Base-by-base conservation (phyloP, 2,113 vertebrate species). In the Anser cygnoides region DNA sequence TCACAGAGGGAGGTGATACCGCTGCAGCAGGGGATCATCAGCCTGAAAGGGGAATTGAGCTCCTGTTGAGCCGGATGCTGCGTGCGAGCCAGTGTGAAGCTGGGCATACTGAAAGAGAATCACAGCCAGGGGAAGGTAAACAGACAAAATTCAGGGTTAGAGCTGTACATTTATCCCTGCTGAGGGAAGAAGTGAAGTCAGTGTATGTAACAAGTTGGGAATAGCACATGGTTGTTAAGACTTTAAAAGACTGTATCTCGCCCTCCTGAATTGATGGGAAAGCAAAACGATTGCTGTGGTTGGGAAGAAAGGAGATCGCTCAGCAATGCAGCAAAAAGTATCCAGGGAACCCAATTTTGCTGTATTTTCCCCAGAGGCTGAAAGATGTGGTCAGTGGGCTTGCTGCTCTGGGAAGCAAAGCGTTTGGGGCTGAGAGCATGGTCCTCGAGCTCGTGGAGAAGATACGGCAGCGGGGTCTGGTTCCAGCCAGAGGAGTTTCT, bases 391-490 rank as follows among this genome's bases (percentile, higher is more conserved):
- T 39, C 23, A 44, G 46, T 66, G 76, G 46, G 17, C 67, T 63
- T 7, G 7, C 28, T 1, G 7, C 21, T 61, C 44, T 61, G 73
- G 44, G 20, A 78, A 70, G 11, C 0, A 0, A 62, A 46, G 43
- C 8, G 21, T n/a, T 74, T 31, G 44, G 37, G 58, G 28, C 37
- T 22, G 20, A 54, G 21, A 7, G 18, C 35, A 5, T 7, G 1
- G 41, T 44, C 71, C 84, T 50, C 26, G 21, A 46, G 90, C 35
- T 25, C 0, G 0, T 14, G 3, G 23, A 33, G 43, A 22, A 67
- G 76, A 61, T 33, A 18, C 0, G 0, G 26, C 1, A 0, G 76
- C 72, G 57, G 1, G 2, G 6, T 23, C 68, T 43, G n/a, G 9
- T 49, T 75, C 46, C 41, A 35, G 35, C 10, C n/a, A 19, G 33